Percentiles rank a stretch among this genome's conserved stretches.
Evolutionary conservation across 2,888 invertebrate species (phyloP).

Genomic region (Cosmia trapezina): DNA sequence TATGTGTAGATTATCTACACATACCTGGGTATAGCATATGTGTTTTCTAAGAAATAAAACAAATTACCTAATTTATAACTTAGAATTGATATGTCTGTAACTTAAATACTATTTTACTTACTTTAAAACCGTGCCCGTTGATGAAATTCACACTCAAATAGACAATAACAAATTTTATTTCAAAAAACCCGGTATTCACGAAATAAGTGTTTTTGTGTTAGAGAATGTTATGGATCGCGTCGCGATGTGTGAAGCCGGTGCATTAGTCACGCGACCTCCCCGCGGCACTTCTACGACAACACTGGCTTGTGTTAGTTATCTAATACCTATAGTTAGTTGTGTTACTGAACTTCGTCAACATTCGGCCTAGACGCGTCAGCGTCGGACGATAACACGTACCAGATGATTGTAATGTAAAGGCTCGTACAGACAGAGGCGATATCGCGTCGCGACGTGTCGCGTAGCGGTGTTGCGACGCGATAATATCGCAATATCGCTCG

Average conservation of each 20-base stretch:
- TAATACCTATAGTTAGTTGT: neutral
- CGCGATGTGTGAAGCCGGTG: slow-evolving; percentile 38
- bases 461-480: too few species aligned
- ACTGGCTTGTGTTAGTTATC: slow-evolving; percentile 39
- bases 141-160: slow-evolving; percentile 24
- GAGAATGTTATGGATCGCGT: slow-evolving; percentile 44
- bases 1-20: too few species aligned
- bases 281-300: slow-evolving; percentile 55
- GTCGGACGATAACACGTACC: too few species aligned
- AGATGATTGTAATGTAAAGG: too few species aligned
- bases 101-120: slow-evolving; percentile 38
- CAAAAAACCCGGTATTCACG: neutral
- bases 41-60: slow-evolving; percentile 1
- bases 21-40: too few species aligned
- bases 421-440: too few species aligned
- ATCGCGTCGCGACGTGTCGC: too few species aligned
- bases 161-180: neutral
- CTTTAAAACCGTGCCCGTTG: slow-evolving; percentile 26
- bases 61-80: slow-evolving; percentile 6
- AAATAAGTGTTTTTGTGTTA: slow-evolving; percentile 22
- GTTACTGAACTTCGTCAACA: slow-evolving; percentile 24
- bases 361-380: neutral
- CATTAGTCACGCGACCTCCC: slow-evolving; percentile 56
- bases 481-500: too few species aligned
- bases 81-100: too few species aligned